Conservation (phyloP, 2,797 vertebrate species). For the Acanthurus tractus region DNA sequence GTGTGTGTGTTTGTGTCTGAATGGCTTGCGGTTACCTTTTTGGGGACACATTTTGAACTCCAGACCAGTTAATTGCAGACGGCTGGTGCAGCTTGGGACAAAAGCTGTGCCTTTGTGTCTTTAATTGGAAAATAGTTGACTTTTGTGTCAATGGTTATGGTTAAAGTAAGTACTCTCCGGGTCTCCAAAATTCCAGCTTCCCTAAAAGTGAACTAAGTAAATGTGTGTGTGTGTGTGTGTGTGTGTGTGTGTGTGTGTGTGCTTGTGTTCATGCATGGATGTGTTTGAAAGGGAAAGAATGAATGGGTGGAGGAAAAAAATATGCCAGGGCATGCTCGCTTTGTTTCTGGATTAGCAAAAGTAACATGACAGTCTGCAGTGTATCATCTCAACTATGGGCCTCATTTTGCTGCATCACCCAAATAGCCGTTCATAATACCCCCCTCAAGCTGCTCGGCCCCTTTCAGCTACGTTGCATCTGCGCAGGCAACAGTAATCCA, state of each 20-base stretch:
- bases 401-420: conserved; percentile 67
- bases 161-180: too few relatives aligned
- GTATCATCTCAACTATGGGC: conserved; percentile 45
- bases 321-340: conserved; percentile 6
- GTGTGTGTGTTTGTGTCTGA: conserved; percentile 8
- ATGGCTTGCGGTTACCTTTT: not conserved
- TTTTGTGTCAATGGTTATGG: too few relatives aligned
- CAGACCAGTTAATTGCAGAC: too few relatives aligned
- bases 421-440: conserved; percentile 67
- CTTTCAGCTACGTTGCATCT: conserved; percentile 70
- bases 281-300: conserved; percentile 52
- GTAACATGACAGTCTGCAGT: conserved; percentile 37
- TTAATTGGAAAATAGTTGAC: too few relatives aligned
- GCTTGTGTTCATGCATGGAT: conserved; percentile 35
- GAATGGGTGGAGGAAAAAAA: not conserved
- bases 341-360: conserved; percentile 43
- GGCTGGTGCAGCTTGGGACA: too few relatives aligned
- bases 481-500: conserved; percentile 75
- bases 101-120: too few relatives aligned
- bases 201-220: not conserved
- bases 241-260: conserved; percentile 1
- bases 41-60: not conserved
- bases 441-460: conserved; percentile 56
- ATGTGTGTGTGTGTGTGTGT: not conserved
- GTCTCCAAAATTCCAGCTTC: too few relatives aligned